These are phyloP conservation scores for Corythaixoides concolor DNA, from an alignment of 2,113 vertebrate genomes.

Conservation along the genomic window DNA sequence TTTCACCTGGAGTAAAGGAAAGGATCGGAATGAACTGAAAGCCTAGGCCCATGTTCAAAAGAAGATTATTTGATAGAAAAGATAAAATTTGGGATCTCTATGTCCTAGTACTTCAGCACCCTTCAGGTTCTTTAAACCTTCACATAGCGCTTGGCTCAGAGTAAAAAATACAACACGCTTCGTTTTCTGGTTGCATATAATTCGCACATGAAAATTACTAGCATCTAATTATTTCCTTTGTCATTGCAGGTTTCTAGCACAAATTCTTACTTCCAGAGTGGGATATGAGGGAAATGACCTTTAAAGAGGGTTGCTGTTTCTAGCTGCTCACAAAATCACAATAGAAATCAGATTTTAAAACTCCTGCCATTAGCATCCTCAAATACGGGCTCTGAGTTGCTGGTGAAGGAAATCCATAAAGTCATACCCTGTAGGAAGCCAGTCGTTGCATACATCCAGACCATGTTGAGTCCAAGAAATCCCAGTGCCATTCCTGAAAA, in stretches of 20 bases:
- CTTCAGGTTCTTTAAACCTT: neutral
- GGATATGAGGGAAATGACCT: neutral
- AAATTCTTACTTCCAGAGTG: neutral
- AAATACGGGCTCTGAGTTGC: neutral
- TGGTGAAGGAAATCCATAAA: neutral
- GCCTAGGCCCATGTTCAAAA: neutral
- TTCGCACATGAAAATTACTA: neutral
- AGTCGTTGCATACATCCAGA: conserved; percentile 42
- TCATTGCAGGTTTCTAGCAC: neutral
- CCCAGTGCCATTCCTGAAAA: conserved; percentile 56
- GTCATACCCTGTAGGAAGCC: conserved; percentile 53
- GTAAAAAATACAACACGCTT: neutral
- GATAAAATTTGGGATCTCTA: neutral
- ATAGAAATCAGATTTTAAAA: neutral
- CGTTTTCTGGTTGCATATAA: neutral
- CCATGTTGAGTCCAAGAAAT: conserved; percentile 38
- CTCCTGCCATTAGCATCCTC: neutral
- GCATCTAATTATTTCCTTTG: neutral
- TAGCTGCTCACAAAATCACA: neutral
- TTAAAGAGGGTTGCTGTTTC: neutral
- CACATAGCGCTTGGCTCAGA: neutral
- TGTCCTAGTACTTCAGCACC: neutral
- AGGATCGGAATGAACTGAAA: neutral
- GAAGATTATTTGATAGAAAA: neutral
- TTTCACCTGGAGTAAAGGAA: neutral